Conservation (phyloP, 2,113 vertebrate genomes). For the Hemiprocne comata region DNA sequence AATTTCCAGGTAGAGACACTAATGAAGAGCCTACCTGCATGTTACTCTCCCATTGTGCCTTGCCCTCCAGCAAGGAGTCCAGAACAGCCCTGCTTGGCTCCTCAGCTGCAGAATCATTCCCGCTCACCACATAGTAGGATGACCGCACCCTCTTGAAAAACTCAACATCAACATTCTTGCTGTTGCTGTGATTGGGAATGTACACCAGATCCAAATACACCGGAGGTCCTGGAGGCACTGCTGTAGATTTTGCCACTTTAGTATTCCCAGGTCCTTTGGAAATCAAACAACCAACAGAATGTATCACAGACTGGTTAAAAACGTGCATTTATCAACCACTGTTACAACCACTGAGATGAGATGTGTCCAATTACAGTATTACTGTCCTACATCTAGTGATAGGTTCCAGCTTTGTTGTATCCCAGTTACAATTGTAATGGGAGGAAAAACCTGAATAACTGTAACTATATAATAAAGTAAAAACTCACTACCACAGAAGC, state of each 20-base stretch:
- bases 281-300: conserved; percentile 17
- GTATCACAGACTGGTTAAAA: background rate
- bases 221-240: conserved; percentile 87
- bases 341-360: background rate
- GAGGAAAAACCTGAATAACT: background rate
- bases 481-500: background rate
- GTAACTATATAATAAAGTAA: background rate
- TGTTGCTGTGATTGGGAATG: conserved; percentile 96
- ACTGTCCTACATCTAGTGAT: background rate
- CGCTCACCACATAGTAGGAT: conserved; percentile 96
- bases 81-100: conserved; percentile 93
- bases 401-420: background rate
- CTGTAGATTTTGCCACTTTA: conserved; percentile 78
- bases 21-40: conserved; percentile 83
- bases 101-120: conserved; percentile 88
- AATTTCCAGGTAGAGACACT: background rate
- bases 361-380: background rate
- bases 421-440: background rate
- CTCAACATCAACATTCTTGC: conserved; percentile 93
- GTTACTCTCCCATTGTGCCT: conserved; percentile 92
- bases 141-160: conserved; percentile 96
- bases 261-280: conserved; percentile 79
- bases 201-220: conserved; percentile 97
- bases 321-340: background rate
- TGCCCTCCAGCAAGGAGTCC: conserved; percentile 93